Conservation (phyloP, 2,797 vertebrate genomes). For the Danio albolineatus region DNA sequence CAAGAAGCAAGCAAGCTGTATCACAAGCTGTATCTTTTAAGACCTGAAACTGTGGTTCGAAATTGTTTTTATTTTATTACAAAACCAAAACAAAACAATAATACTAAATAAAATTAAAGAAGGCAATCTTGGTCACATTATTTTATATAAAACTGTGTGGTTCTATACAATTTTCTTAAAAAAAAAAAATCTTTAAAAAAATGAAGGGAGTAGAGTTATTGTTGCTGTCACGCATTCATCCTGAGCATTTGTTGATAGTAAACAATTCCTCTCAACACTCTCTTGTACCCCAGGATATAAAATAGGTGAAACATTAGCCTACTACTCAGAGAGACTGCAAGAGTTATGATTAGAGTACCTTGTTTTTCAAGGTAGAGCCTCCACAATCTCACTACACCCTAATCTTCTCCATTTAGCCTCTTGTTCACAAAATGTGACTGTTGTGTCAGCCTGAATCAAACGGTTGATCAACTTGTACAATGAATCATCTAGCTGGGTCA, state of each 20-base stretch:
- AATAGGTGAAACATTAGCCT: slow-evolving; percentile 1
- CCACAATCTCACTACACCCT: slow-evolving; percentile 56
- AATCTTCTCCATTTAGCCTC: slow-evolving; percentile 32
- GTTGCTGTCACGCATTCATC: slow-evolving; percentile 15
- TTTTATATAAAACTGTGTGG: too few species aligned
- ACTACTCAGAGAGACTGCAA: slow-evolving; percentile 33
- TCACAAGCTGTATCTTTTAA: too few species aligned
- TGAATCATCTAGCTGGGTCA: neutral
- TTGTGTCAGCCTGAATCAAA: slow-evolving; percentile 37
- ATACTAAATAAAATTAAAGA: too few species aligned
- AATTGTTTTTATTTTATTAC: too few species aligned
- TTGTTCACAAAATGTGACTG: slow-evolving; percentile 18
- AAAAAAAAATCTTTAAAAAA: neutral
- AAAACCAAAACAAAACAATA: too few species aligned
- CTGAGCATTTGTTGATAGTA: slow-evolving; percentile 47
- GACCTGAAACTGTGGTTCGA: too few species aligned
- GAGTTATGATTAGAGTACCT: slow-evolving; percentile 31
- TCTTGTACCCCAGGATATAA: slow-evolving; percentile 4
- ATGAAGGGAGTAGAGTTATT: slow-evolving; percentile 7
- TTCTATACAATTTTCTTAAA: too few species aligned
- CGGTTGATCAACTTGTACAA: neutral
- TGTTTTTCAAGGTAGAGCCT: slow-evolving; percentile 19
- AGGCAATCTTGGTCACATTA: too few species aligned
- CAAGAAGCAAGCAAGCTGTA: too few species aligned
- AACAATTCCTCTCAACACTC: slow-evolving; percentile 33